Evolutionary conservation across 1,140 invertebrate species (phyloP), one percentile per base, ranked within the genome.

Genomic region (Zaprionus vittiger): DNA sequence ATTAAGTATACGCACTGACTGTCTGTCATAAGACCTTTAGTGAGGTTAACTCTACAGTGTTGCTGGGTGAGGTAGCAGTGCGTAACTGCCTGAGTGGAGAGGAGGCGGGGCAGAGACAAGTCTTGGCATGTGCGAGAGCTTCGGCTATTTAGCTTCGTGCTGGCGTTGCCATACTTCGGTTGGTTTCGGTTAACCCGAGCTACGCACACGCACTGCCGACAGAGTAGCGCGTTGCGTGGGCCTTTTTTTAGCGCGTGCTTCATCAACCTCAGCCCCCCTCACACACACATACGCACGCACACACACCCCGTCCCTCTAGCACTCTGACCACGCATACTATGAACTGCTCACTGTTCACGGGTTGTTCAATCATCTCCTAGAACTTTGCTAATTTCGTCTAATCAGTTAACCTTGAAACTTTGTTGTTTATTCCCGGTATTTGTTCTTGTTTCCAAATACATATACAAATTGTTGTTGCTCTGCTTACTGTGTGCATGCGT

Each of bases 341-440:
- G 49, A 4, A 34, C 26, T 28, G 26, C 1, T 28, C 5, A 28
- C 31, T 34, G 31, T 11, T 2, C 31, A 34, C 31, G 38, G 63
- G 24, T 44, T 64, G 67, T 62, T 75, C 83, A 78, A 90, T 81
- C 85, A 83, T 80, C 83, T 82, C 73, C 65, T 84, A 91, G 82
- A 90, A 90, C 86, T 82, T 89, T 81, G 85, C 85, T 90, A 90
- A 90, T 90, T 90, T 91, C 79, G 73, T 90, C 86, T 90, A 90
- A 90, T 90, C 85, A 90, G 85, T 84, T 90, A 82, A 90, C 85
- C 85, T 90, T 90, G 85, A 90, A 89, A 82, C 80, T 77, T 81
- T 90, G 55, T 78, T 80, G 59, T 72, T 77, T 72, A 73, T 84
- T 67, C 73, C 78, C 49, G 17, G 62, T 81, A 79, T 81, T 87